phyloP scores from a whole-genome alignment of 2,797 vertebrate genomes.

The Alosa sapidissima region DNA sequence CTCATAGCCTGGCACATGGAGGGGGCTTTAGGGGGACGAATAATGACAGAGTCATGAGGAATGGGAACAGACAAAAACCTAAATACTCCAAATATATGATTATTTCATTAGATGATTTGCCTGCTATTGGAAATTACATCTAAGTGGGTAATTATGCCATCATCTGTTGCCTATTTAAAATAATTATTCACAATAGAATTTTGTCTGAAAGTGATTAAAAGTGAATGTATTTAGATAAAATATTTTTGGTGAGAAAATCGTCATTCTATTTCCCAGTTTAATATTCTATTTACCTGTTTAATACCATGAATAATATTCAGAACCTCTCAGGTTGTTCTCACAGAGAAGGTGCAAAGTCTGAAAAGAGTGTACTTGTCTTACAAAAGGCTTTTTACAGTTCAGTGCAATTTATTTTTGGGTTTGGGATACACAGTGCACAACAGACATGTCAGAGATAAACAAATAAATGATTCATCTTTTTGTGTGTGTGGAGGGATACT shows the following conservation, averaged over 20 bases:
- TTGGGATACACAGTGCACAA: background rate
- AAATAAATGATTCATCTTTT: background rate
- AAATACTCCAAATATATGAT: background rate
- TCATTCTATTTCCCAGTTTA: background rate
- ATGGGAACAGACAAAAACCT: background rate
- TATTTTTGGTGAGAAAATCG: background rate
- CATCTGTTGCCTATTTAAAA: background rate
- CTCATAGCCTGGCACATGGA: constrained; percentile 16
- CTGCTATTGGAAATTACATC: background rate
- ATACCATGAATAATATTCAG: too few species aligned
- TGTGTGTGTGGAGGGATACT: background rate
- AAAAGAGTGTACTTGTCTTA: background rate
- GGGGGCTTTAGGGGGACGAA: constrained; percentile 37
- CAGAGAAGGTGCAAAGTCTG: background rate
- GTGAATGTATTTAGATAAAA: background rate
- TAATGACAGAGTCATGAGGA: constrained; percentile 43
- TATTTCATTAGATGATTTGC: background rate
- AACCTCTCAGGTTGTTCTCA: background rate
- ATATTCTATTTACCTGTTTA: background rate
- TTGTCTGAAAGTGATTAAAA: background rate
- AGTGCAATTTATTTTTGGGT: background rate
- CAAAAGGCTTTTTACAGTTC: background rate
- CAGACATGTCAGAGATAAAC: background rate
- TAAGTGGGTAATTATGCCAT: background rate
- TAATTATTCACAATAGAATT: background rate